Evolutionary conservation across 1,140 invertebrate species (phyloP), one percentile per base, ranked within the genome.

Genomic region (Vanessa tameamea): DNA sequence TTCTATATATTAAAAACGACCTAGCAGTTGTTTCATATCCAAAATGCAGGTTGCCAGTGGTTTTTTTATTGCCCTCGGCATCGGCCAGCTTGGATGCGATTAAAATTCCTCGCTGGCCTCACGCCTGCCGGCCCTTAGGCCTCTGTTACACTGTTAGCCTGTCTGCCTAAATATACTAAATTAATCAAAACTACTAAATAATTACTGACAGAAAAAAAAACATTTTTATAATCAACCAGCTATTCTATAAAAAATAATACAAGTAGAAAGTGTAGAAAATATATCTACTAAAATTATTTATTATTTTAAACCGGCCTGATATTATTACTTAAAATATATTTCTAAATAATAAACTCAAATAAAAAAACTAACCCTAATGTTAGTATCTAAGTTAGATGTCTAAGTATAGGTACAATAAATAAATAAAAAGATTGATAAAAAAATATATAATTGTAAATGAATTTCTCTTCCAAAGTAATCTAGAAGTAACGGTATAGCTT

Each of bases 61-160:
- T 61, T 61, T 87, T 91, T 87, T 86, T 87, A 84, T 85, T 85
- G 74, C 76, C 81, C 14, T 20, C 75, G 77, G 75, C 82, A 78
- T 63, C 77, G 75, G 78, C 69, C 81, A 80, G 83, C 80, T 86
- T 88, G 78, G 87, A 84, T 88, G 78, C 90, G 89, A 92, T 91
- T 91, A 92, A 92, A 86, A 92, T 92, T 92, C 90, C 86, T 82
- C 67, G 81, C 82, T 89, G 86, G 81, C 87, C 87, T 90, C 84
- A 84, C 88, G 88, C 82, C 82, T 79, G 76, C 78, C 82, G 81
- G 51, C 66, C 73, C 78, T 81, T 53, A 48, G 72, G 65, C 23
- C 57, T 16, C 23, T 23, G 72, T 47, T 61, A 73, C 23, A 57
- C 37, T 61, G 57, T 61, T 15, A 61, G 26, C 2, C 13, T 43